Evolutionary conservation across 2,113 vertebrate species (phyloP).

Genomic region (Epinephelus moara): DNA sequence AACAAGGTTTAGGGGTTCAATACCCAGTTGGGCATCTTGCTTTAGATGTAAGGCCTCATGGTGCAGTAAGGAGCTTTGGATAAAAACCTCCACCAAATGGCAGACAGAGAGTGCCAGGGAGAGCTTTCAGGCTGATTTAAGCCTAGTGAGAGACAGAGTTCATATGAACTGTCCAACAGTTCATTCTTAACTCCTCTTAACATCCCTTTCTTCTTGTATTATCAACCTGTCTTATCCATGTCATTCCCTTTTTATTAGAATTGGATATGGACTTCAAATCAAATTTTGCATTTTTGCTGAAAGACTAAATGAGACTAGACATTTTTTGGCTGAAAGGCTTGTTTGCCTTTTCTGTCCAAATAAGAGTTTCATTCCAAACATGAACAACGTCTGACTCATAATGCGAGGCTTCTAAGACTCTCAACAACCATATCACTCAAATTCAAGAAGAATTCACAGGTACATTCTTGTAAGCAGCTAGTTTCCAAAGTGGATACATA

Average conservation of each 20-base stretch:
- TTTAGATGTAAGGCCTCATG: slow-evolving; percentile 14
- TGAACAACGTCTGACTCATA: slow-evolving; percentile 19
- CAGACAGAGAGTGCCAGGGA: slow-evolving; percentile 25
- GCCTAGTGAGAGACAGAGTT: slow-evolving; percentile 21
- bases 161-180: not conserved
- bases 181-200: not conserved
- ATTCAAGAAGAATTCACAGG: slow-evolving; percentile 25
- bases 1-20: slow-evolving; percentile 10
- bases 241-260: not conserved
- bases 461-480: not conserved
- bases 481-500: not conserved
- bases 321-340: not conserved
- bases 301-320: not conserved
- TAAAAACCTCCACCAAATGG: slow-evolving; percentile 44
- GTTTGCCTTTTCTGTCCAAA: slow-evolving; percentile 11
- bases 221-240: not conserved
- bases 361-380: slow-evolving; percentile 42
- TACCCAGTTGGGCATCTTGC: not conserved
- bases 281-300: not conserved
- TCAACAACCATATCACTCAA: slow-evolving; percentile 13
- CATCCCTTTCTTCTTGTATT: slow-evolving; percentile 2
- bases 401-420: slow-evolving; percentile 15
- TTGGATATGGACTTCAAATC: not conserved
- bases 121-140: slow-evolving; percentile 20
- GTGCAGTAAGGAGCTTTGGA: slow-evolving; percentile 50